A percentile compares a stretch with the other conserved stretches of the same genome.
These are phyloP conservation scores for Eulacestoma nigropectus DNA, from an alignment of 2,113 vertebrate genomes.

Conservation along the genomic window DNA sequence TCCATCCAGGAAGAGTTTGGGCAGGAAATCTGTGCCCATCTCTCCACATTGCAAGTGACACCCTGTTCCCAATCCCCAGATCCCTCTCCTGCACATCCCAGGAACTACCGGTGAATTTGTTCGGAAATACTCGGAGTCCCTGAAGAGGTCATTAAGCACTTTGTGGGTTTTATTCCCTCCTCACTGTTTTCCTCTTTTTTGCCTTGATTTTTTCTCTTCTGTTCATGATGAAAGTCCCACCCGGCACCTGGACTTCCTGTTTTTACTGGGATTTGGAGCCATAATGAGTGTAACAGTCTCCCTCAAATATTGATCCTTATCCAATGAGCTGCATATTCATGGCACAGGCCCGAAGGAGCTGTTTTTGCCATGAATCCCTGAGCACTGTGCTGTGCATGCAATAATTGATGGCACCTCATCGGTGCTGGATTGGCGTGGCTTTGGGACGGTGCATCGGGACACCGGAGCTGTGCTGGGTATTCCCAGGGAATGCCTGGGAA, in stretches of 20 bases:
- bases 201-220: not conserved
- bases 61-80: not conserved
- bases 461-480: not conserved
- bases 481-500: not conserved
- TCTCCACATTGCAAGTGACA: not conserved
- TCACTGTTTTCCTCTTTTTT: not conserved
- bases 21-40: not conserved
- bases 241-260: not conserved
- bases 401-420: not conserved
- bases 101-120: not conserved
- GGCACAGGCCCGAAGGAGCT: not conserved
- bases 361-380: not conserved
- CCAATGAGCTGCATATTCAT: not conserved
- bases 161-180: constrained; percentile 3
- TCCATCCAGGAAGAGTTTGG: not conserved
- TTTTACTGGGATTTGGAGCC: not conserved
- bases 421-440: not conserved
- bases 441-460: not conserved
- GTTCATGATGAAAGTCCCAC: not conserved
- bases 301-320: not conserved
- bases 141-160: constrained; percentile 45
- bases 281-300: not conserved
- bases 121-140: not conserved
- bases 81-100: not conserved
- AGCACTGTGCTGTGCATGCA: not conserved